phyloP scores from a whole-genome alignment of 2,113 vertebrate species.

The Leptosomus discolor region DNA sequence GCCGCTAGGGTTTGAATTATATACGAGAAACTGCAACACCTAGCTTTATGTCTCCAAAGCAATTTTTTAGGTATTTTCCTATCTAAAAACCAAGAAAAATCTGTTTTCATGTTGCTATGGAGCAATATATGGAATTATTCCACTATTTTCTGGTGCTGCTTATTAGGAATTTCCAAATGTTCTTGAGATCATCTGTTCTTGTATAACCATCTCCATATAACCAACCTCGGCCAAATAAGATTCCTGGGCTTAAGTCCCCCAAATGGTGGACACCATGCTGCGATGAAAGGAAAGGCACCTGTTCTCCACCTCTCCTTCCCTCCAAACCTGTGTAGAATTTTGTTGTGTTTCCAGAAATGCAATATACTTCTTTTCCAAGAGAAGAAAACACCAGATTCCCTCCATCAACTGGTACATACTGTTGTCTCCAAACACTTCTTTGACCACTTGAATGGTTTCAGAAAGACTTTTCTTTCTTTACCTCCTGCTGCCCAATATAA shows the following conservation, averaged over 20 bases:
- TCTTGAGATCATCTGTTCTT: not conserved
- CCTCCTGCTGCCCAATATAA: not conserved
- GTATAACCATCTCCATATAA: not conserved
- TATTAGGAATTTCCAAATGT: not conserved
- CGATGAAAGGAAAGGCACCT: not conserved
- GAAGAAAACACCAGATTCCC: not conserved
- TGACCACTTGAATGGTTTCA: not conserved
- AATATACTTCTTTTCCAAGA: not conserved
- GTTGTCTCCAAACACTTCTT: not conserved
- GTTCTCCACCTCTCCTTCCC: not conserved
- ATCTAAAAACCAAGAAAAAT: not conserved
- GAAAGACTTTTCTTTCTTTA: not conserved
- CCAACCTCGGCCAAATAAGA: not conserved
- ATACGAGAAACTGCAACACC: not conserved
- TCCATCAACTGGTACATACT: not conserved
- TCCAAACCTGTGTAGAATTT: not conserved
- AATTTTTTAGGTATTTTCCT: fast-evolving
- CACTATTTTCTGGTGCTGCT: not conserved
- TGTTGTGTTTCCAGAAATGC: not conserved
- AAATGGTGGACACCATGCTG: not conserved
- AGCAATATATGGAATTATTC: not conserved
- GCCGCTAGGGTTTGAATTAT: not conserved
- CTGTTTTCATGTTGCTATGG: not conserved
- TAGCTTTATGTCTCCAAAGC: not conserved
- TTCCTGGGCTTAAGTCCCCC: not conserved